A percentile compares a stretch with the other conserved stretches of the same genome.
Conservation (phyloP, 2,797 vertebrate species). For the Vireo griseus region DNA sequence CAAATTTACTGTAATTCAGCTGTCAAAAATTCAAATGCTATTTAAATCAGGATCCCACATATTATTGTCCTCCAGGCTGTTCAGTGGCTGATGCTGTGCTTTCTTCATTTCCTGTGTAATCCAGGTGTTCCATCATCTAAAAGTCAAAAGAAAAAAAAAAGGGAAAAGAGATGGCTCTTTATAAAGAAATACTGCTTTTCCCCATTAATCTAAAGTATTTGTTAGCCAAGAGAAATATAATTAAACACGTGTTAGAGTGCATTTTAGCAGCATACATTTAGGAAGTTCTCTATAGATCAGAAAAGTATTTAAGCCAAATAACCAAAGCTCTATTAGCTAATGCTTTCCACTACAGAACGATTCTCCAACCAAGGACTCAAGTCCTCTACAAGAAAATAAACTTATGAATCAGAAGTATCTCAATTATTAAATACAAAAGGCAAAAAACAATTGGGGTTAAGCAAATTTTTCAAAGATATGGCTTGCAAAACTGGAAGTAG, state of each 20-base stretch:
- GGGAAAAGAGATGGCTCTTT: neutral
- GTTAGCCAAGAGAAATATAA: constrained; percentile 33
- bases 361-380: neutral
- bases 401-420: neutral
- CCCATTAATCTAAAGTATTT: neutral
- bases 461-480: neutral
- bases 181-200: neutral
- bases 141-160: neutral
- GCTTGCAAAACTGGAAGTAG: neutral
- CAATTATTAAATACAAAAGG: neutral
- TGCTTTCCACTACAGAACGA: neutral
- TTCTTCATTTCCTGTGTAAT: constrained; percentile 75
- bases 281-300: neutral
- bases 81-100: constrained; percentile 46
- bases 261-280: constrained; percentile 8
- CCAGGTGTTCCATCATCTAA: constrained; percentile 77
- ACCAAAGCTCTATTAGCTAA: neutral
- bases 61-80: constrained; percentile 61
- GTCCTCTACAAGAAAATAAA: neutral
- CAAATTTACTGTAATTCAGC: constrained; percentile 38
- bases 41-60: neutral
- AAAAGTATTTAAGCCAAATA: neutral
- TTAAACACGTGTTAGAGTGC: neutral
- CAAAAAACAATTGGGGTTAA: neutral
- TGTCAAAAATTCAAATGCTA: constrained; percentile 52